These are phyloP conservation scores for Mellivora capensis DNA, from an alignment of 2,113 vertebrate genomes.

Conservation along the genomic window DNA sequence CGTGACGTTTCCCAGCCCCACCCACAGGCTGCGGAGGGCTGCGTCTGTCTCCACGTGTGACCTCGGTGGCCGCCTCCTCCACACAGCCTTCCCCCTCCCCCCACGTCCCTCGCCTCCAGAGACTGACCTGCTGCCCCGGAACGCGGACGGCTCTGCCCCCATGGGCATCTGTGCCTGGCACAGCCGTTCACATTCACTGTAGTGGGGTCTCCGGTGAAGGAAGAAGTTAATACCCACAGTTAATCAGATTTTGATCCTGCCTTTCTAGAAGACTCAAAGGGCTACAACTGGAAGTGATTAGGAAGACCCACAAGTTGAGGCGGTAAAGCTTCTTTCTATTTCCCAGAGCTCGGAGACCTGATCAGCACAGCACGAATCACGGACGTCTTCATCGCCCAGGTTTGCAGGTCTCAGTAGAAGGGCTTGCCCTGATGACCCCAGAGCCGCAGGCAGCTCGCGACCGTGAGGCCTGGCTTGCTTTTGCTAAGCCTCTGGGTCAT, in stretches of 20 bases:
- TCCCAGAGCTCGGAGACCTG: neutral
- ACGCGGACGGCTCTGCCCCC: neutral
- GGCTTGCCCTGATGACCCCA: neutral
- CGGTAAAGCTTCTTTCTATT: neutral
- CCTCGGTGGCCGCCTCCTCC: neutral
- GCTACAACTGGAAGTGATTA: neutral
- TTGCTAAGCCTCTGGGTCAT: neutral
- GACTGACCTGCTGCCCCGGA: neutral
- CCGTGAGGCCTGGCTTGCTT: neutral
- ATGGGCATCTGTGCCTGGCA: neutral
- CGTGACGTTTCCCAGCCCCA: neutral
- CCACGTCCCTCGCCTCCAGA: neutral
- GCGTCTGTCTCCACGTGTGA: neutral
- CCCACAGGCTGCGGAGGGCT: neutral
- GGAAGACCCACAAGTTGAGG: neutral
- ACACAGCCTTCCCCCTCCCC: neutral
- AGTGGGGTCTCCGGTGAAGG: constrained; percentile 1
- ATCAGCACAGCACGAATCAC: neutral
- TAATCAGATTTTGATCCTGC: neutral
- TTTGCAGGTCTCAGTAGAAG: neutral
- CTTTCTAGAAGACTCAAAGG: neutral
- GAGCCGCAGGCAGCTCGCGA: neutral
- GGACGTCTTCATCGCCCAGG: neutral
- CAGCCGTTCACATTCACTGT: neutral
- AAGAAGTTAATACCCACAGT: neutral